Base-by-base conservation (phyloP, 2,113 vertebrate species). In the Monarcha castaneiventris region DNA sequence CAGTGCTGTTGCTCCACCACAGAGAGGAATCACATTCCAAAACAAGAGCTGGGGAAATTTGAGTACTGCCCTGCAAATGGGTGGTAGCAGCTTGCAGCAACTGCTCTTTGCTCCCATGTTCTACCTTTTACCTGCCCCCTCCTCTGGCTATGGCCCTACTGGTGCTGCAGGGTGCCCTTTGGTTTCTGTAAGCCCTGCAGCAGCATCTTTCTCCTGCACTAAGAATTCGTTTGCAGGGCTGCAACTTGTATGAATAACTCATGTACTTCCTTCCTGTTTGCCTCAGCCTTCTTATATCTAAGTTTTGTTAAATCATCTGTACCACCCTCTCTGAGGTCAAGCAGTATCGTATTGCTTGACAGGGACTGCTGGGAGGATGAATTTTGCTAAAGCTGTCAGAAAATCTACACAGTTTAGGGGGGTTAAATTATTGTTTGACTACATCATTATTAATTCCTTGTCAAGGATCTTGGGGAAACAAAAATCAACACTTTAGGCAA, bases 31-130 rank as follows among this genome's bases (percentile, higher is more conserved):
- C 17, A 49, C 9, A 29, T 89, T 82, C 25, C 22, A 59, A 84
- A 91, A 27, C 4, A 82, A 6, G 27, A 77, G 56, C 5, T 0
- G 0, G 4, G 8, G 17, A 72, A 58, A 25, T 4, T 11, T 35
- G 68, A 1, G 2, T 0, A 0, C 43, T 76, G 23, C 9, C 10
- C 18, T 67, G 20, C 33, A 73, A 44, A 43, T 1, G 5, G 11
- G 7, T 26, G 5, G 8, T 39, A 82, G 27, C 35, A 61, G 1
- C 29, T 88, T 61, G 29, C 55, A 73, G 20, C n/a, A 79, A 11
- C 25, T 29, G 7, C 32, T 81, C 15, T 41, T 75, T 54, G 5
- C 4, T 44, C 43, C 35, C 7, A 9, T 7, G 5, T 16, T 29
- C 29, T 69, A 13, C 18, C 16, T 49, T 62, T 73, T 35, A 23